Base-by-base conservation (phyloP, 2,797 vertebrate genomes). In the Muraenolepis orangiensis region DNA sequence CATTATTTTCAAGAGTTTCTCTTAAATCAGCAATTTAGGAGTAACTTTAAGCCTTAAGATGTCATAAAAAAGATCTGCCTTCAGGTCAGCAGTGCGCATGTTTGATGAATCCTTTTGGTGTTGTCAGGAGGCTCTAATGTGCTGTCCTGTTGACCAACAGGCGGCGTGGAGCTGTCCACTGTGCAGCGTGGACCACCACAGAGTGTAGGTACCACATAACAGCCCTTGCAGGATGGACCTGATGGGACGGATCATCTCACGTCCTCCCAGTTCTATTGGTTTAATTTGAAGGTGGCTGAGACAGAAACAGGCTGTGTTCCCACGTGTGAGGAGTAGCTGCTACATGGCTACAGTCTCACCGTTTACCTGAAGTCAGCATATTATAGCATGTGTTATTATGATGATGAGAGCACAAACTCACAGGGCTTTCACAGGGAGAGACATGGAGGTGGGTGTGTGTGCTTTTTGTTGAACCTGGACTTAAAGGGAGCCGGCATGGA, bases 401-500 rank as follows among this genome's bases (percentile, higher is more conserved):
- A 81, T 75, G 68, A 42, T 72, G 38, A 77, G 6, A 70, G 51
- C n/a, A 78, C 34, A 82, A 36, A 26, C 42, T 66, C 72, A 26
- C 61, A 61, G 61, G 13, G 72, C 79, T 76, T 77, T 81, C 81
- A 70, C 76, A 77, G 57, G 76, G 76, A 74, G 32, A 72, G 75
- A 74, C 32, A 67, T 78, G 71, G 67, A 67, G 30, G 29, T 38
- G 40, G 8, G 57, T 23, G 18, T 36, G 80, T 77, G 72, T 42
- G 13, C 12, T 12, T 38, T 12, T 18, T 46, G 3, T 5, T n/a
- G n/a, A n/a, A 18, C 42, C 77, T 66, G 20, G 76, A 79, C 81
- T 84, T 92, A 89, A 92, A 91, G 89, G 88, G 83, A 89, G 74
- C 78, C 61, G 78, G 74, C 77, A 10, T 71, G 73, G 75, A 30